Evolutionary conservation across 2,797 vertebrate genomes (phyloP), one percentile per base, ranked within the genome.

Genomic region (Chromobotia macracanthus): DNA sequence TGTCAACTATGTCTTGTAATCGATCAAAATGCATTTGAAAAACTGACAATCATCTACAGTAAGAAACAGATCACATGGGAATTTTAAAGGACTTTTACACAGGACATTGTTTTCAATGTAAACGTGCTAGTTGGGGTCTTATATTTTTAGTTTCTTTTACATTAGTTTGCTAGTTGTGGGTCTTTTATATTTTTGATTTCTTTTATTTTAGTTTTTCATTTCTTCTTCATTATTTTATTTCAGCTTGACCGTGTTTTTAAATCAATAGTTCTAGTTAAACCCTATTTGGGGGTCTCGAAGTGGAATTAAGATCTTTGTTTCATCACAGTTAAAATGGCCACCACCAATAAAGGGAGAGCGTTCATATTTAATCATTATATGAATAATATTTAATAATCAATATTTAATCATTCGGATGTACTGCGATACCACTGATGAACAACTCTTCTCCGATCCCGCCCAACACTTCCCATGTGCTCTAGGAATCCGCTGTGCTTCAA

Each of bases 401-500:
- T 8, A 16, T 25, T 23, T 23, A 41, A 12, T 48, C 11, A 48
- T 48, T 48, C 13, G 9, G n/a, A 21, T 28, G 23, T 44, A 19
- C 18, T 44, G 1, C 18, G 35, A 31, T 18, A 41, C 31, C 21
- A 56, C 31, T 28, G 23, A 50, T 16, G 8, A 28, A 7, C 3
- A 5, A 1, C 38, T 7, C 38, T 41, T 7, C 38, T 23, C 55
- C 65, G 55, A 38, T 28, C 71, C 12, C 23, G 1, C 46, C 50
- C 67, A 69, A 79, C 68, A 51, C 41, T 41, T 66, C 55, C 44
- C 66, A 69, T 58, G 55, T 69, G 56, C 80, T 68, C 19, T 28
- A 44, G 46, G 44, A 71, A 19, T 70, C 25, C 66, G 75, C 60
- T 70, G 72, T 48, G 55, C 75, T 72, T 79, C 75, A 87, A 88